Conservation (phyloP, 2,888 invertebrate species). For the Emmelina monodactyla region DNA sequence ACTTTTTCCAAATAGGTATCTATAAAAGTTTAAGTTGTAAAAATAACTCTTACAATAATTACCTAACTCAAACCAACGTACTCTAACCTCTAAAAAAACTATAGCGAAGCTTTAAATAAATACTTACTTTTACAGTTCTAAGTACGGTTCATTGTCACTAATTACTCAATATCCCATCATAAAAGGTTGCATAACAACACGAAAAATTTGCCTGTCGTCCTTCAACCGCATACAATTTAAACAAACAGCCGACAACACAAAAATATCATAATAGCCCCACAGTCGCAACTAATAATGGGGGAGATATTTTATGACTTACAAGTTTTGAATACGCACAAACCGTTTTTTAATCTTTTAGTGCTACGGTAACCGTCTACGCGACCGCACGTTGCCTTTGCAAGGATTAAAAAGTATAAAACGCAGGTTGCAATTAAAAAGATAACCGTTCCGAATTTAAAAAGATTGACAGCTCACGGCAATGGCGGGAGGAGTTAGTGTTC, state of each 20-base stretch:
- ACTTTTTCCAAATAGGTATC: too few species aligned
- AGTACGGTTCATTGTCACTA: too few species aligned
- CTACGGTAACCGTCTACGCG: constrained; percentile 40
- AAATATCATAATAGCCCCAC: constrained; percentile 59
- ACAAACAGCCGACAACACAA: constrained; percentile 56
- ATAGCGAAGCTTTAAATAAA: too few species aligned
- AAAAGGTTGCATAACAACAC: constrained; percentile 13
- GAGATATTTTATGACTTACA: constrained; percentile 62
- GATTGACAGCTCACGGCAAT: constrained; percentile 38
- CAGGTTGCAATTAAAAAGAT: constrained; percentile 30
- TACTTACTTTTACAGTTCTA: too few species aligned
- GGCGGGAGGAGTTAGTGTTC: background rate
- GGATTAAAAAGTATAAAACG: constrained; percentile 4
- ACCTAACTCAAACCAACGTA: too few species aligned
- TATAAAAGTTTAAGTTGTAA: too few species aligned
- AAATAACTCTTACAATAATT: too few species aligned
- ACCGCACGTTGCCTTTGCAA: constrained; percentile 34
- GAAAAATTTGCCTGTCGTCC: constrained; percentile 40
- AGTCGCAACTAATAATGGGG: constrained; percentile 65
- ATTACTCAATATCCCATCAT: constrained; percentile 29
- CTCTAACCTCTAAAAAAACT: too few species aligned
- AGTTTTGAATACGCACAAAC: constrained; percentile 54
- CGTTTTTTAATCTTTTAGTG: constrained; percentile 55
- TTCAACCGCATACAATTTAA: constrained; percentile 55
- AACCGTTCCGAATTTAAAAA: too few species aligned